Conservation (phyloP, 1,140 invertebrate genomes). For the Andricus grossulariae region DNA sequence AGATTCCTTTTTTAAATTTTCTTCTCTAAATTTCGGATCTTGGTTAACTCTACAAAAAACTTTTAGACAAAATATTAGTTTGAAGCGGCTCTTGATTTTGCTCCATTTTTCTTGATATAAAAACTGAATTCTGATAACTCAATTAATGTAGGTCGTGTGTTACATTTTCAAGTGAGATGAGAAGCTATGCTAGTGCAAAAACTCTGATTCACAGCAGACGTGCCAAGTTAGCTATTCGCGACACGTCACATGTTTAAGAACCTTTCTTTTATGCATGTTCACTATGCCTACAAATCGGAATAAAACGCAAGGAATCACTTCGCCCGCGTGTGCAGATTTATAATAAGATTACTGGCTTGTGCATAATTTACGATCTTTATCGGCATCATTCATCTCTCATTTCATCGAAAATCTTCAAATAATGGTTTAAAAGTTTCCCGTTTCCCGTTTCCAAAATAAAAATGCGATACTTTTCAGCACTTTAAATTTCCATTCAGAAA, state of each 20-base stretch:
- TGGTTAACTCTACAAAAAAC: too few species aligned
- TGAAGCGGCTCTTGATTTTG: neutral
- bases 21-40: too few species aligned
- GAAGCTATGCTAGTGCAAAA: slow-evolving; percentile 5
- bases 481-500: too few species aligned
- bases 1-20: too few species aligned
- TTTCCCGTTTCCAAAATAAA: too few species aligned
- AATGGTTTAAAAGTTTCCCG: too few species aligned
- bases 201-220: slow-evolving; percentile 23
- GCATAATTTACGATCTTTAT: neutral
- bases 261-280: slow-evolving; percentile 28
- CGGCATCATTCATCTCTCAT: too few species aligned
- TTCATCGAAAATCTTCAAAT: too few species aligned
- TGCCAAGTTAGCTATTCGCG: slow-evolving; percentile 17
- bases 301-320: slow-evolving; percentile 15
- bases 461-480: too few species aligned
- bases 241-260: slow-evolving; percentile 28
- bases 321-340: slow-evolving; percentile 13
- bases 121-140: neutral
- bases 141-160: slow-evolving; percentile 4
- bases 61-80: neutral
- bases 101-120: neutral
- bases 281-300: slow-evolving; percentile 22
- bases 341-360: slow-evolving; percentile 5
- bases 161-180: slow-evolving; percentile 10